phyloP scores from a whole-genome alignment of 2,888 invertebrate genomes.

The Nymphalis polychloros region DNA sequence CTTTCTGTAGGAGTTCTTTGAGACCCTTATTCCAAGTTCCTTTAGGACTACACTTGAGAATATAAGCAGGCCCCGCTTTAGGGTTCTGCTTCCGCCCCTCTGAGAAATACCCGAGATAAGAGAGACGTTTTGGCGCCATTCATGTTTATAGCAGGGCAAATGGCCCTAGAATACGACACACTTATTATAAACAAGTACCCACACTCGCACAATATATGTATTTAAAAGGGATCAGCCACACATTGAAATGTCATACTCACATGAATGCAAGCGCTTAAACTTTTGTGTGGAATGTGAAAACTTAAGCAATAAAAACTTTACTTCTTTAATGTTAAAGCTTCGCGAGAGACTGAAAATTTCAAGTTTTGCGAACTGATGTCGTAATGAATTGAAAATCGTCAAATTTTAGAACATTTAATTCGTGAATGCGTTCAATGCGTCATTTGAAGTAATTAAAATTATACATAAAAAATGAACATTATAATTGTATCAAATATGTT shows the following conservation, averaged over 20 bases:
- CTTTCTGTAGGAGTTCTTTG: slow-evolving; percentile 72
- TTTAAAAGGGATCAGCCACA: slow-evolving; percentile 41
- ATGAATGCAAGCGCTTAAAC: slow-evolving; percentile 32
- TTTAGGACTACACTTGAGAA: slow-evolving; percentile 79
- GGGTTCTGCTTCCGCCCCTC: slow-evolving; percentile 76
- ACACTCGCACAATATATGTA: slow-evolving; percentile 30
- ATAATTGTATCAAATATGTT: too few relatives aligned
- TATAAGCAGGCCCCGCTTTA: slow-evolving; percentile 67
- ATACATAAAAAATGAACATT: too few relatives aligned
- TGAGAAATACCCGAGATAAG: slow-evolving; percentile 80
- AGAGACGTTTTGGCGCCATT: slow-evolving; percentile 81
- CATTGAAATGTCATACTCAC: slow-evolving; percentile 48
- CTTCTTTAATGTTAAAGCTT: slow-evolving; percentile 18
- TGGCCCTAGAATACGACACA: slow-evolving; percentile 76
- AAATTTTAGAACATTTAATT: not conserved
- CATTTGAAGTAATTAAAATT: too few relatives aligned
- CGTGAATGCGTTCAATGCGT: too few relatives aligned
- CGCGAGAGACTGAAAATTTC: not conserved
- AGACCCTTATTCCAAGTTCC: slow-evolving; percentile 77
- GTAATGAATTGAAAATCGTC: not conserved
- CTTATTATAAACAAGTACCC: slow-evolving; percentile 78
- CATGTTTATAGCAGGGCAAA: slow-evolving; percentile 80
- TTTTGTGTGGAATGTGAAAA: slow-evolving; percentile 30
- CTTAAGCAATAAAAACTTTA: slow-evolving; percentile 29
- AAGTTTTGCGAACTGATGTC: not conserved